phyloP scores from a whole-genome alignment of 2,888 invertebrate genomes.

The Ypsolopha scabrella region DNA sequence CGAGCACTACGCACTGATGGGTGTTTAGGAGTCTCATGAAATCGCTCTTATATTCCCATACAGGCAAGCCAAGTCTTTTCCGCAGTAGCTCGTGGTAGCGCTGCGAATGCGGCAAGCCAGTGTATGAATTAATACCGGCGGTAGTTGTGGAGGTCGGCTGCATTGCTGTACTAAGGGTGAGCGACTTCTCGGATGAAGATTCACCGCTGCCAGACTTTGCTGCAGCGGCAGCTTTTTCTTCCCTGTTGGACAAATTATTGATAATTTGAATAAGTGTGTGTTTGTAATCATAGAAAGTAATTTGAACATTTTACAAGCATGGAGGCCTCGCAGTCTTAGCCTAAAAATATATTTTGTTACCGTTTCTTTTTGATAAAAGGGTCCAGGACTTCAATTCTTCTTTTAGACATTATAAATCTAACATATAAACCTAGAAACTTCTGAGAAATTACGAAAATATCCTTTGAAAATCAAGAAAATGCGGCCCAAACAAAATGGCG shows the following conservation, averaged over 20 bases:
- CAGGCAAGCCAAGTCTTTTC: constrained; percentile 92
- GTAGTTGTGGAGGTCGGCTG: constrained; percentile 49
- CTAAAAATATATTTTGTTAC: constrained; percentile 39
- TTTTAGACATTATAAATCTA: constrained; percentile 77
- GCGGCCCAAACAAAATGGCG: constrained; percentile 57
- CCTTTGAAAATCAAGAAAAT: constrained; percentile 24
- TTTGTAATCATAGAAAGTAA: too few relatives aligned
- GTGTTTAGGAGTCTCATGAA: constrained; percentile 94
- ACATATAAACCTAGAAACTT: constrained; percentile 29
- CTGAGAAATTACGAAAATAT: constrained; percentile 21
- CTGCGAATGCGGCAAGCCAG: constrained; percentile 85
- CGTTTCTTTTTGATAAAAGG: constrained; percentile 83
- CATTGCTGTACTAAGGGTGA: constrained; percentile 24
- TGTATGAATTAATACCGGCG: constrained; percentile 81
- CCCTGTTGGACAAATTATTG: constrained; percentile 33
- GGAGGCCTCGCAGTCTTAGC: neutral
- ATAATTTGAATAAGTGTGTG: too few relatives aligned
- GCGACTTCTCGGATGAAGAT: constrained; percentile 24
- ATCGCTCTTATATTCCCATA: constrained; percentile 97
- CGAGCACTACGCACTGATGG: constrained; percentile 95
- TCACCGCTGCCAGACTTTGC: constrained; percentile 43
- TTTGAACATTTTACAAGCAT: neutral
- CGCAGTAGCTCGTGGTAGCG: constrained; percentile 90
- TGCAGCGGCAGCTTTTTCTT: constrained; percentile 67
- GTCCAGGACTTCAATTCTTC: constrained; percentile 88